phyloP scores from a whole-genome alignment of 2,797 vertebrate species.

The Setipinna tenuifilis region DNA sequence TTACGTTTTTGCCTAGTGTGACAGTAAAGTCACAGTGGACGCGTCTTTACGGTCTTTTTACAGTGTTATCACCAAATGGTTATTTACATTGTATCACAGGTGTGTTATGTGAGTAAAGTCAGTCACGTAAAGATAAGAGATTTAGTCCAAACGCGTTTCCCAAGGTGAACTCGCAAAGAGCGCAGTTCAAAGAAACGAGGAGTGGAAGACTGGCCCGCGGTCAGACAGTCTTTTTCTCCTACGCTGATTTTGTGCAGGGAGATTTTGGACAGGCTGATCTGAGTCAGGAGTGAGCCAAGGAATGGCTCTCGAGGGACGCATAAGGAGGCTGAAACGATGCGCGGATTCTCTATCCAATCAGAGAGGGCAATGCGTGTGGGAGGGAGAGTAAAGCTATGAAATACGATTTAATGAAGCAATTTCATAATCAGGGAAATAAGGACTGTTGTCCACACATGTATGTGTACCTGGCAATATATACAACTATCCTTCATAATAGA shows the following conservation, averaged over 20 bases:
- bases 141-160: slow-evolving; percentile 3
- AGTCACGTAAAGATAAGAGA: not conserved
- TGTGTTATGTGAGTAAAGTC: not conserved
- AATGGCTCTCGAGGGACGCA: slow-evolving; percentile 10
- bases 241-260: not conserved
- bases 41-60: not conserved
- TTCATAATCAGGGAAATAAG: too few species aligned
- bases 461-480: too few species aligned
- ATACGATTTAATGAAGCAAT: slow-evolving; percentile 10
- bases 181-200: not conserved
- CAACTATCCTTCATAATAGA: too few species aligned
- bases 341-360: not conserved
- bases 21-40: too few species aligned
- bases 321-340: not conserved
- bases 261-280: not conserved
- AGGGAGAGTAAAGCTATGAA: slow-evolving; percentile 10
- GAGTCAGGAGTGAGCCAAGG: slow-evolving; percentile 1
- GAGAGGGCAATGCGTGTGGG: not conserved
- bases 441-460: too few species aligned
- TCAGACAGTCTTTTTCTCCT: not conserved
- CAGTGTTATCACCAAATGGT: not conserved
- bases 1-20: too few species aligned
- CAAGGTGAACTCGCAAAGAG: slow-evolving; percentile 11
- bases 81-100: not conserved
- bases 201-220: not conserved